phyloP scores from a whole-genome alignment of 1,140 invertebrate species.

The Dendroctonus ponderosae region DNA sequence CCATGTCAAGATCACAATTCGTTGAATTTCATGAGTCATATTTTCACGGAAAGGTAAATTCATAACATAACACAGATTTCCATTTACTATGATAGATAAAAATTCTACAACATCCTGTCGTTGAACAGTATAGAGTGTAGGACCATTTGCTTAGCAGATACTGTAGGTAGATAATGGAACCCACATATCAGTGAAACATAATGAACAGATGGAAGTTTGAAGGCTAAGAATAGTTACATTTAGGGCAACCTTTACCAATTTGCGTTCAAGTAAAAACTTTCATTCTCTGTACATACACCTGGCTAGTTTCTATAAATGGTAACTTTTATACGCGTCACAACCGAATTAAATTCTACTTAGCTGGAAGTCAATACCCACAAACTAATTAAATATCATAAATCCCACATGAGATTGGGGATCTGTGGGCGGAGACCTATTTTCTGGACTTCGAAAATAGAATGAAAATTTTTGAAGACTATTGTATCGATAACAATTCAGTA shows the following conservation, averaged over 20 bases:
- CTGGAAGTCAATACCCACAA: conserved; percentile 31
- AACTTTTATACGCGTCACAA: conserved; percentile 4
- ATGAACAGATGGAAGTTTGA: conserved; percentile 1
- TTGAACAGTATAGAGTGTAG: neutral
- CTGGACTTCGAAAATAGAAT: conserved; percentile 16
- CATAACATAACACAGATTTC: too few relatives aligned
- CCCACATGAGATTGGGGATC: conserved; percentile 17
- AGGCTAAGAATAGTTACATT: conserved; percentile 5
- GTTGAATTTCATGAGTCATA: too few relatives aligned
- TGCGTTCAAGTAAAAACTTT: conserved; percentile 1
- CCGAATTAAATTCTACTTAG: conserved; percentile 6
- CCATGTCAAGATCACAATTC: too few relatives aligned
- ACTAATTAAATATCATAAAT: conserved; percentile 14
- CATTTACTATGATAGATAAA: too few relatives aligned
- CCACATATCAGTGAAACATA: neutral
- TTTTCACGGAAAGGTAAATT: too few relatives aligned
- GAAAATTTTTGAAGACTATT: conserved; percentile 6
- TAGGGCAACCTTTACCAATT: neutral
- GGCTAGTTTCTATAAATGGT: conserved; percentile 28
- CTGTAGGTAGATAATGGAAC: neutral
- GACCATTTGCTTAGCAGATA: neutral
- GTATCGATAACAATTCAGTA: conserved; percentile 6
- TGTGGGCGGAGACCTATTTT: conserved; percentile 32
- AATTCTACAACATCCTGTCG: neutral
- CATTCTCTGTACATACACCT: conserved; percentile 16